phyloP scores from a whole-genome alignment of 2,797 vertebrate species.

The Phrynocephalus vlangalii region DNA sequence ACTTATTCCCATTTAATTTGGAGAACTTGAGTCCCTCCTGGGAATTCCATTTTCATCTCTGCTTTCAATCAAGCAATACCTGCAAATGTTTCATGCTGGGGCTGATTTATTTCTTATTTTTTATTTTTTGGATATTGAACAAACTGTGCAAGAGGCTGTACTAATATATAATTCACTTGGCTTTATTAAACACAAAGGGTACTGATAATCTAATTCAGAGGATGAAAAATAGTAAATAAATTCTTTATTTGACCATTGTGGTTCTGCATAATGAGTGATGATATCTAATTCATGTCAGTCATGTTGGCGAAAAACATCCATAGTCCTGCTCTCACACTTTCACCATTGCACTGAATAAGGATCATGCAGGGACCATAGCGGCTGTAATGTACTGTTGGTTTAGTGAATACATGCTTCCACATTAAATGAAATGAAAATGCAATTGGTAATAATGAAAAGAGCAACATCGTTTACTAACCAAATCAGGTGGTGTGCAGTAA shows the following conservation, averaged over 20 bases:
- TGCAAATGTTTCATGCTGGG: not conserved
- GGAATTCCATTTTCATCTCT: not conserved
- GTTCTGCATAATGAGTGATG: constrained; percentile 7
- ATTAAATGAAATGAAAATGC: constrained; percentile 66
- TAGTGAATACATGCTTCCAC: constrained; percentile 59
- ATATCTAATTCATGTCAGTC: constrained; percentile 54
- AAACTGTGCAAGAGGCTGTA: not conserved
- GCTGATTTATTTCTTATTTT: no score
- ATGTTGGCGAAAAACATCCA: constrained; percentile 1
- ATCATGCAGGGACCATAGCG: not conserved
- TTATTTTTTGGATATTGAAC: not conserved
- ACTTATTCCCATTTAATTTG: not conserved
- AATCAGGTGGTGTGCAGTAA: constrained; percentile 56
- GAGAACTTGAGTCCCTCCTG: not conserved
- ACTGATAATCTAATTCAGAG: constrained; percentile 12
- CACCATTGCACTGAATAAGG: not conserved
- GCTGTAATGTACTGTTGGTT: constrained; percentile 2
- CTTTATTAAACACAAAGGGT: not conserved
- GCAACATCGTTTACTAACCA: constrained; percentile 61
- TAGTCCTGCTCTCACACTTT: not conserved
- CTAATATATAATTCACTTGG: constrained; percentile 12
- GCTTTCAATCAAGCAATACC: not conserved
- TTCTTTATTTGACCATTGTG: not conserved
- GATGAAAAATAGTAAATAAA: not conserved
- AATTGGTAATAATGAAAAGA: constrained; percentile 65